Base-by-base conservation (phyloP, 2,888 invertebrate species). In the Theodoxus fluviatilis region DNA sequence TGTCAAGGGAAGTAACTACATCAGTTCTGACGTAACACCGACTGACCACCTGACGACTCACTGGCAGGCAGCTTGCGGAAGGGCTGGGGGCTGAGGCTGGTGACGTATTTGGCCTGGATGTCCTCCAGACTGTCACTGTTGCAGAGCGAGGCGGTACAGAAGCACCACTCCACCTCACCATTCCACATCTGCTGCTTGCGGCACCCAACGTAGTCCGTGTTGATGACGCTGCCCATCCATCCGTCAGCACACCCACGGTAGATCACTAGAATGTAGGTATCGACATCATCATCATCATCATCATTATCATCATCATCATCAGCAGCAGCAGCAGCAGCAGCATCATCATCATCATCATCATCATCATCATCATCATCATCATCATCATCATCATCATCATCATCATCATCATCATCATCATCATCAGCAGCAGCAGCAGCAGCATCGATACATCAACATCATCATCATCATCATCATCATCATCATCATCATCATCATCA, bases 201-300 rank as follows among this genome's bases (percentile, higher is more conserved):
- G 66, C 79, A 79, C 3, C 79, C 79, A 22, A 68, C 67, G 71
- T 79, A 79, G 70, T 74, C 68, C n/a, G 64, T 66, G 2, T 69
- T 63, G 33, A 78, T 69, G 15, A 64, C 67, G 38, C 76, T 78
- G 68, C 70, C 71, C 64, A 67, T 71, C 79, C 79, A 79, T 2
- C 79, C 79, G 69, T 79, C 79, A 47, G 75, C 78, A 70, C 79
- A 79, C 1, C 79, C 79, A 2, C 79, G 73, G 67, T 79, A 79
- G 1, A 72, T 69, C 47, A 76, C 79, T 79, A 43, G 12, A 18
- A 47, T 22, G 38, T n/a, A 25, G 28, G 18, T 25, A 31, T 28
- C 6, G 28, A 18, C 7, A 3, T 28, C 18, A 18, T n/a, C 31
- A 31, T 59, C 9, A 31, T 25, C 25, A 59, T 59, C 31, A 25